Evolutionary conservation across 2,888 invertebrate species (phyloP).

Genomic region (Augiades crinisus): DNA sequence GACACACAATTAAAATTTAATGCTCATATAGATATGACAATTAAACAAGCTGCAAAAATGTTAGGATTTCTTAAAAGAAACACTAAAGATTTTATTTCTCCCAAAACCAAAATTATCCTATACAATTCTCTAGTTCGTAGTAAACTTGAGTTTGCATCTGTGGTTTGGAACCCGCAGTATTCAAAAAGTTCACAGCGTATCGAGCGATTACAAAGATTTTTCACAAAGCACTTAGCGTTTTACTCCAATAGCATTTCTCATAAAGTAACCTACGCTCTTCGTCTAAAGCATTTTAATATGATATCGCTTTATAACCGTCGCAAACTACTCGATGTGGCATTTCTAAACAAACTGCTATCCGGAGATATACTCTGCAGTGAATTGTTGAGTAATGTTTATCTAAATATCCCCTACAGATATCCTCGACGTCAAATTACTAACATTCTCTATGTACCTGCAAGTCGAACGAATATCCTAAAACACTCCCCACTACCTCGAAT

Average conservation of each 20-base stretch:
- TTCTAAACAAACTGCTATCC: no score
- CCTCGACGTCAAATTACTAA: background rate
- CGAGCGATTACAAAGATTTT: slow-evolving; percentile 25
- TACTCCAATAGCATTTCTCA: slow-evolving; percentile 9
- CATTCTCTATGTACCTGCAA: no score
- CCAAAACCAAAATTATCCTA: slow-evolving; percentile 9
- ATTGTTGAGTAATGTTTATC: no score
- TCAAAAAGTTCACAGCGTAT: slow-evolving; percentile 16
- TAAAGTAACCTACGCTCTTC: slow-evolving; percentile 1
- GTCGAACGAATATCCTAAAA: no score
- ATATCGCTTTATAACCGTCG: no score
- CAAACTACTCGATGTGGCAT: no score
- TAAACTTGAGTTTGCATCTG: slow-evolving; percentile 16
- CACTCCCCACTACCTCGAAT: no score
- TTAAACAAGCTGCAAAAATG: slow-evolving; percentile 17
- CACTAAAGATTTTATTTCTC: slow-evolving; percentile 22
- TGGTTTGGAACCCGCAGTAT: slow-evolving; percentile 11
- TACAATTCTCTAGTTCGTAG: slow-evolving; percentile 11
- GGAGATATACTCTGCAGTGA: no score
- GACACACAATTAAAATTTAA: slow-evolving; percentile 26
- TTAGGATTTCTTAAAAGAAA: slow-evolving; percentile 25
- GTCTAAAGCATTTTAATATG: slow-evolving; percentile 5
- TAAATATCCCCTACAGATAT: no score
- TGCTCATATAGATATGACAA: slow-evolving; percentile 22
- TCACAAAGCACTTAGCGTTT: slow-evolving; percentile 23